Base-by-base conservation (phyloP, 2,113 vertebrate genomes). In the Opisthocomus hoazin region DNA sequence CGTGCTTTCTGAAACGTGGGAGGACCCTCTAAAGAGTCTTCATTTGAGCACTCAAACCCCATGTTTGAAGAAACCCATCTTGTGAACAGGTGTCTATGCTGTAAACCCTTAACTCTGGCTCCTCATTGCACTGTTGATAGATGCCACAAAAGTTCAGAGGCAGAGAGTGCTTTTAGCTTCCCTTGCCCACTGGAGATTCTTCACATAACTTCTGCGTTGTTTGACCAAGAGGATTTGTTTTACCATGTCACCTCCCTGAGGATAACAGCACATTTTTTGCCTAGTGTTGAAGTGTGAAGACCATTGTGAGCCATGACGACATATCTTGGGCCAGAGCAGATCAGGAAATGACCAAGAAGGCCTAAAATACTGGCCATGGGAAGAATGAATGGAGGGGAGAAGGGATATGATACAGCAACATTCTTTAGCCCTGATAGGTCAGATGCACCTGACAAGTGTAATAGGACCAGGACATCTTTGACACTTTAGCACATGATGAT, bases 101-200 rank as follows among this genome's bases (percentile, higher is more conserved):
- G 45, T 53, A 87, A 87, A 79, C 32, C 20, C 19, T 64, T 43
- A 65, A 15, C 9, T 50, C n/a, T 41, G 51, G 21, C 9, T 86
- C 8, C 51, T 60, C 73, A 80, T 51, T 37, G 73, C 48, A 46
- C 46, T 61, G 50, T 76, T 76, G 23, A 39, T 3, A 81, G 74
- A 77, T 87, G 79, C 82, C 87, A 90, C 82, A 41, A 76, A 80
- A 79, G 58, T 65, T 43, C 0, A 6, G 16, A 91, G 56, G 53
- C 74, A 45, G 74, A 84, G 95, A 91, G 74, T 54, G 71, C 39
- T 93, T 58, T 87, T 56, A 77, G 87, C 8, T 32, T 92, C 90
- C 76, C 26, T 87, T 86, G 65, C 41, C 92, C 39, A 75, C 91
- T 94, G 53, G 79, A 96, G 76, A 97, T 98, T 93, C 96, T 61